Conservation (phyloP, 2,888 invertebrate genomes). For the Drosophila acutilabella region DNA sequence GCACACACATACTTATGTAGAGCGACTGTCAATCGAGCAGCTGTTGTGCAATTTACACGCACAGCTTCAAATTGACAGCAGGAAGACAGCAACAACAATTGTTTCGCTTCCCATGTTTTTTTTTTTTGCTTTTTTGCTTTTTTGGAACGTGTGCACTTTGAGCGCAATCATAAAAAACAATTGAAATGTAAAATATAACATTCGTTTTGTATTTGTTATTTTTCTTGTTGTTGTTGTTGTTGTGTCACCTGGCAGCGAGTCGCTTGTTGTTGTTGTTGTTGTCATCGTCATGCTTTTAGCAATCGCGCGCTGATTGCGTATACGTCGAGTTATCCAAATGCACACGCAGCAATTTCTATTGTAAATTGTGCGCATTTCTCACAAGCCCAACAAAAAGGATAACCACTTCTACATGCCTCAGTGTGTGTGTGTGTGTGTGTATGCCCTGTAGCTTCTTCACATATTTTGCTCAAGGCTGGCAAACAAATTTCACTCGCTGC, state of each 20-base stretch:
- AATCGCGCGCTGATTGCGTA: conserved; percentile 75
- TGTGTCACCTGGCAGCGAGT: conserved; percentile 58
- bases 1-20: conserved; percentile 24
- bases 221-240: conserved; percentile 21
- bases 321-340: conserved; percentile 75
- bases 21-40: conserved; percentile 72
- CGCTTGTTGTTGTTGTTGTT: conserved; percentile 38
- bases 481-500: conserved; percentile 67
- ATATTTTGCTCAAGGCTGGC: conserved; percentile 63
- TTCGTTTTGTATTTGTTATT: conserved; percentile 51
- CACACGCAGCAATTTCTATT: conserved; percentile 74
- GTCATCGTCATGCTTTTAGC: conserved; percentile 66
- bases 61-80: conserved; percentile 74
- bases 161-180: conserved; percentile 79
- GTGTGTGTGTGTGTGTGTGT: conserved; percentile 18
- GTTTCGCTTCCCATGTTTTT: background rate
- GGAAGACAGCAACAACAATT: conserved; percentile 53
- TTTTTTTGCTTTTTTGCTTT: conserved; percentile 17
- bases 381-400: conserved; percentile 46
- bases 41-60: conserved; percentile 79
- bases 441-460: conserved; percentile 41
- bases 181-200: conserved; percentile 80
- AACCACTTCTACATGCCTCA: conserved; percentile 17
- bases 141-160: conserved; percentile 73
- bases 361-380: conserved; percentile 76